Conservation (phyloP, 1,140 invertebrate species). For the Mactra quadrangularis region DNA sequence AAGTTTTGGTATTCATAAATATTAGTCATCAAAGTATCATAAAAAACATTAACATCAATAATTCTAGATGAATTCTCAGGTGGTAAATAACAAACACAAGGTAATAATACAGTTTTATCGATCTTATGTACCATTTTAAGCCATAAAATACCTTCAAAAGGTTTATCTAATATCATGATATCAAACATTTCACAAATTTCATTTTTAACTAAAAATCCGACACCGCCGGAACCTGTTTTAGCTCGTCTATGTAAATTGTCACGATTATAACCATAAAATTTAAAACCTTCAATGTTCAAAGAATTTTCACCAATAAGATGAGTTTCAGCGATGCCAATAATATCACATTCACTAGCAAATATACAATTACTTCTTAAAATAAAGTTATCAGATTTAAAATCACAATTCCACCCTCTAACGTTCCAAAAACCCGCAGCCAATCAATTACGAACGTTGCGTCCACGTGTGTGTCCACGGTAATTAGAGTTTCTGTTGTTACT, state of each 20-base stretch:
- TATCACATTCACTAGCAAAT: constrained; percentile 27
- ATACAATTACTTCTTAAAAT: constrained; percentile 22
- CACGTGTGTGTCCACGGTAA: neutral
- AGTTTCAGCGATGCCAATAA: constrained; percentile 52
- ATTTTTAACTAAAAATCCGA: constrained; percentile 40
- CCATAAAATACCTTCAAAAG: constrained; percentile 46
- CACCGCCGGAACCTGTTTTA: constrained; percentile 37
- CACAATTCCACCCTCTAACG: neutral
- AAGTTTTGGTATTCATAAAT: constrained; percentile 37
- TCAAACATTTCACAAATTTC: constrained; percentile 20
- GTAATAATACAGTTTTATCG: neutral
- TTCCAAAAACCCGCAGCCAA: constrained; percentile 24
- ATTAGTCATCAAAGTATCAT: constrained; percentile 15
- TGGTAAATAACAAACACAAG: constrained; percentile 50
- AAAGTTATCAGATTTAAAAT: constrained; percentile 34
- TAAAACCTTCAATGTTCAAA: constrained; percentile 32
- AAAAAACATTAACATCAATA: constrained; percentile 36
- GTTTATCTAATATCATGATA: constrained; percentile 28
- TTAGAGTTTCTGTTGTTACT: neutral
- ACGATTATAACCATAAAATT: constrained; percentile 53
- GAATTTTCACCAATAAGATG: constrained; percentile 32
- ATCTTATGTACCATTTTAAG: constrained; percentile 5
- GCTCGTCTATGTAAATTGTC: constrained; percentile 31
- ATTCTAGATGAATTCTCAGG: constrained; percentile 33
- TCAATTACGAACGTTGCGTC: neutral